These are phyloP conservation scores for Incurvaria masculella DNA, from an alignment of 2,888 invertebrate genomes.

Conservation along the genomic window DNA sequence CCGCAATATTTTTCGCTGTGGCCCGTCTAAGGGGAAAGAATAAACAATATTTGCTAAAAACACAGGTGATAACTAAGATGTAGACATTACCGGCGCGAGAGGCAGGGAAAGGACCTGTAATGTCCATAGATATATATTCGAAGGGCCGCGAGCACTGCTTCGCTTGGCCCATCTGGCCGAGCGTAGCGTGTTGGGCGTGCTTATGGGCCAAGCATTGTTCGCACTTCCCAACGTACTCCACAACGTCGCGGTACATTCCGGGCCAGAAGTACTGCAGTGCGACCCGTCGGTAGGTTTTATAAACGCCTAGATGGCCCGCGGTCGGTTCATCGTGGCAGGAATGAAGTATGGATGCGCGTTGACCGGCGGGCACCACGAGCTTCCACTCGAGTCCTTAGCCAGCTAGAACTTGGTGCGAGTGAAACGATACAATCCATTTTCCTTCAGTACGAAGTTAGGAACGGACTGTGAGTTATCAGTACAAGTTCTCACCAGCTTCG, in stretches of 20 bases:
- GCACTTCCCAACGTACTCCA: constrained; percentile 11
- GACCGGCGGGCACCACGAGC: background rate
- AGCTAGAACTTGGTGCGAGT: background rate
- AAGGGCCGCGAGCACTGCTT: constrained; percentile 17
- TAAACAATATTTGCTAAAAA: background rate
- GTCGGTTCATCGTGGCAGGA: constrained; percentile 7
- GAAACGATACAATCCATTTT: background rate
- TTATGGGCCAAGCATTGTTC: constrained; percentile 13
- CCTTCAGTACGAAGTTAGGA: background rate
- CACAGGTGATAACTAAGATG: background rate
- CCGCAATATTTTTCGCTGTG: background rate
- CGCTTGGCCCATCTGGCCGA: constrained; percentile 17
- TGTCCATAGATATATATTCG: constrained; percentile 17
- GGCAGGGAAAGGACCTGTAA: background rate
- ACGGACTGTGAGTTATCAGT: background rate
- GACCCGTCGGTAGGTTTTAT: constrained; percentile 18
- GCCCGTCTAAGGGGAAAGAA: background rate
- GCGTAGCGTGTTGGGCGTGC: constrained; percentile 8
- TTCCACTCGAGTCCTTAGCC: background rate
- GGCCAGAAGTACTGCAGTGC: constrained; percentile 16
- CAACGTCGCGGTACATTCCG: constrained; percentile 14
- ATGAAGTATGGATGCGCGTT: background rate
- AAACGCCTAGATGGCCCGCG: constrained; percentile 16
- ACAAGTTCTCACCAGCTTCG: background rate
- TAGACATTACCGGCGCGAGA: background rate